These are phyloP conservation scores for Spisula solida DNA, from an alignment of 2,888 invertebrate species.

Conservation along the genomic window DNA sequence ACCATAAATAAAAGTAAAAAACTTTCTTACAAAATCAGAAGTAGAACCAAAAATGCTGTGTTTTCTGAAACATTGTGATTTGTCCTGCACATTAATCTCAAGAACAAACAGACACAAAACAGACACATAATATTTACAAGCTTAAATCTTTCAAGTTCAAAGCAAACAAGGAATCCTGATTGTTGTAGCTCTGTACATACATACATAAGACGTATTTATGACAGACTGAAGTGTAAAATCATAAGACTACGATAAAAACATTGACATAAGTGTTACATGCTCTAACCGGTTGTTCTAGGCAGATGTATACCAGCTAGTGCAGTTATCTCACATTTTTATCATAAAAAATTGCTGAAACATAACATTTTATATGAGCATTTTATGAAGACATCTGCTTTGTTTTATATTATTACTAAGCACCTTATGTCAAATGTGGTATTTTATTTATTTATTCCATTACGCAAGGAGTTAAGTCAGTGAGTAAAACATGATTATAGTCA, in stretches of 20 bases:
- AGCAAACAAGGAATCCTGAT: neutral
- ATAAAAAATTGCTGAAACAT: neutral
- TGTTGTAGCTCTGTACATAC: conserved; percentile 2
- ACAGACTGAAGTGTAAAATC: conserved; percentile 4
- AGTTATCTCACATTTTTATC: neutral
- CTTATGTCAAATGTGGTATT: neutral
- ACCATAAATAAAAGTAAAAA: neutral
- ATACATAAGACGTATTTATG: conserved; percentile 19
- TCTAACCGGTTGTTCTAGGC: neutral
- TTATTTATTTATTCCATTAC: neutral
- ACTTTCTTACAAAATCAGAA: neutral
- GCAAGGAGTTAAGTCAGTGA: neutral
- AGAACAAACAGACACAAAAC: neutral
- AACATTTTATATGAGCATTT: neutral
- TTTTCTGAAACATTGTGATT: neutral
- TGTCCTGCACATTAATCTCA: neutral
- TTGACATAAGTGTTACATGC: neutral
- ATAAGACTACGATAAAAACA: neutral
- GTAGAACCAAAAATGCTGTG: neutral
- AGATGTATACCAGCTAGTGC: neutral
- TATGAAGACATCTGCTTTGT: neutral
- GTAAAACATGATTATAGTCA: neutral
- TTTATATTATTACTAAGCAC: neutral
- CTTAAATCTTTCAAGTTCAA: conserved; percentile 15
- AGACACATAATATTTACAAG: neutral